Conservation (phyloP, 2,797 vertebrate genomes). For the Notolepis coatsorum region DNA sequence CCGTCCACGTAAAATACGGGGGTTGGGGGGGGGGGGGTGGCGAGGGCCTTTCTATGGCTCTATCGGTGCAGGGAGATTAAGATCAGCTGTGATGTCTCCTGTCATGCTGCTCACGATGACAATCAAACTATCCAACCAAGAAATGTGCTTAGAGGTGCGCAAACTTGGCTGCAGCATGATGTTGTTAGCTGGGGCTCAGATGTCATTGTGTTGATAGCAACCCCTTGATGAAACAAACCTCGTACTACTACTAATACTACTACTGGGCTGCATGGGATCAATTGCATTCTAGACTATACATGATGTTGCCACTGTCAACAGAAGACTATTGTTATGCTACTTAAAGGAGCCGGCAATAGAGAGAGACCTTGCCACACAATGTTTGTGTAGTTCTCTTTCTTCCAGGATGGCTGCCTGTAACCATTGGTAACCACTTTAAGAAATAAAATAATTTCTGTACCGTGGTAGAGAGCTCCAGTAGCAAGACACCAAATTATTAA, state of each 20-base stretch:
- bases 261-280: no score
- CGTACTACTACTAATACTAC: not conserved
- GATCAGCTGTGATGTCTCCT: slow-evolving; percentile 11
- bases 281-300: not conserved
- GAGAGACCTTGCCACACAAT: no score
- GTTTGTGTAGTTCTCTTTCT: no score
- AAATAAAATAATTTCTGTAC: no score
- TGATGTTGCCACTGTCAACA: not conserved
- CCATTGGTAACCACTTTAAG: no score
- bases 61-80: no score
- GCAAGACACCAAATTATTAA: no score
- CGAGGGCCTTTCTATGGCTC: slow-evolving; percentile 18
- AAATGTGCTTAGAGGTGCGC: not conserved
- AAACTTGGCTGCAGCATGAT: not conserved
- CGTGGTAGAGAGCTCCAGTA: no score
- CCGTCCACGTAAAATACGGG: not conserved
- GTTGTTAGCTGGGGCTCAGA: not conserved
- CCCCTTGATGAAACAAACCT: not conserved
- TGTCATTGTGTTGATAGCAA: not conserved
- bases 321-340: no score
- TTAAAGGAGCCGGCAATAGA: no score
- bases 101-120: slow-evolving; percentile 7
- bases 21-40: not conserved
- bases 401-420: no score
- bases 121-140: slow-evolving; percentile 11